Evolutionary conservation across 2,888 invertebrate species (phyloP).

Genomic region (Eucriotettix oculatus): DNA sequence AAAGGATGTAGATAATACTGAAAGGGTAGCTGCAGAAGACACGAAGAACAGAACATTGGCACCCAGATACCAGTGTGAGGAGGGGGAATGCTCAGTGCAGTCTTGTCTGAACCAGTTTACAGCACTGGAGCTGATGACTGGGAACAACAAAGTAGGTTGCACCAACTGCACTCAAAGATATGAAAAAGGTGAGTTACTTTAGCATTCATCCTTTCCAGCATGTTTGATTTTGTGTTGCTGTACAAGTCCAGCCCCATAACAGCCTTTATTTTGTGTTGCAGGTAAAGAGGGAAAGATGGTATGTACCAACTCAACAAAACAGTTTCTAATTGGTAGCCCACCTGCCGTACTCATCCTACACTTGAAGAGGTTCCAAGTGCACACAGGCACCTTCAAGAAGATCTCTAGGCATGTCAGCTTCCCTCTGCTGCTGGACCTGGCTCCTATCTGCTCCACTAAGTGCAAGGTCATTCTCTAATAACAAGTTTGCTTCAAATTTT

Average conservation of each 20-base stretch:
- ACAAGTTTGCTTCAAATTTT: not conserved
- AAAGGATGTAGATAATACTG: conserved; percentile 1
- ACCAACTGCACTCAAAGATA: conserved; percentile 69
- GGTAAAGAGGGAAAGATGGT: conserved; percentile 42
- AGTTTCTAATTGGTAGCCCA: conserved; percentile 73
- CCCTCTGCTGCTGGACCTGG: conserved; percentile 67
- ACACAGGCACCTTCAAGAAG: conserved; percentile 47
- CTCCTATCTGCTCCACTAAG: conserved; percentile 69
- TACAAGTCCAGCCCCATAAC: no score
- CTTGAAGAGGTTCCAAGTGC: conserved; percentile 84
- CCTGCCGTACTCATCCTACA: conserved; percentile 91
- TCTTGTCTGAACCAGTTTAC: conserved; percentile 90
- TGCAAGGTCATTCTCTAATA: conserved; percentile 25
- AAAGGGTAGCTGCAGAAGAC: not conserved
- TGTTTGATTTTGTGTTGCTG: no score
- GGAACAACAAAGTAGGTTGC: conserved; percentile 85
- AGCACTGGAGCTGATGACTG: conserved; percentile 74
- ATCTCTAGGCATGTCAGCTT: conserved; percentile 76
- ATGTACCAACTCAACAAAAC: conserved; percentile 67
- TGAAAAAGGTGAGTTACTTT: conserved; percentile 22
- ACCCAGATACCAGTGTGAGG: conserved; percentile 53
- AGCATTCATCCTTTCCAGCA: not conserved
- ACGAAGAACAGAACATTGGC: conserved; percentile 33
- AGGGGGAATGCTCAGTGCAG: conserved; percentile 67
- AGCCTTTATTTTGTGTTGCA: not conserved